Conservation (phyloP, 1,140 invertebrate genomes). For the Drosophila repletoides region DNA sequence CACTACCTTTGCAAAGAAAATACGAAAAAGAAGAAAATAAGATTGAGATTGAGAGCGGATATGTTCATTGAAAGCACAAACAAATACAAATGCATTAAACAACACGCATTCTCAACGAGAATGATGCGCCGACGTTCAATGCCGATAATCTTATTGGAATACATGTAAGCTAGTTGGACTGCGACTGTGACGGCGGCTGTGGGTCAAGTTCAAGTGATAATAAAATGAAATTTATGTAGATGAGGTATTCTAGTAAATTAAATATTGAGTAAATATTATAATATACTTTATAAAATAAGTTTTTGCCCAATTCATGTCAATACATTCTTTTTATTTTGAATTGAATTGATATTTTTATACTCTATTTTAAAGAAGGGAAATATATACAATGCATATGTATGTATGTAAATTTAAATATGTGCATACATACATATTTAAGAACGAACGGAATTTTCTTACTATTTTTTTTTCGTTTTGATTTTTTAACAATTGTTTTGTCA, state of each 20-base stretch:
- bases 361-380: slow-evolving; percentile 26
- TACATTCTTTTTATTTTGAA: too few relatives aligned
- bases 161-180: neutral
- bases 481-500: slow-evolving; percentile 55
- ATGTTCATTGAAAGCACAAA: slow-evolving; percentile 12
- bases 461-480: slow-evolving; percentile 30
- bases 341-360: too few relatives aligned
- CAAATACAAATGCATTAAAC: neutral
- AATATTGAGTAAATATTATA: too few relatives aligned
- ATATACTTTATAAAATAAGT: too few relatives aligned
- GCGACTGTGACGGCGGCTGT: neutral
- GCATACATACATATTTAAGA: neutral
- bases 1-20: too few relatives aligned
- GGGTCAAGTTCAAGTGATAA: slow-evolving; percentile 48
- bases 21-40: slow-evolving; percentile 2
- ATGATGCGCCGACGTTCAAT: slow-evolving; percentile 1
- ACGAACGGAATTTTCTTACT: neutral
- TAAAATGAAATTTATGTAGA: neutral
- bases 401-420: slow-evolving; percentile 4
- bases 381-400: neutral
- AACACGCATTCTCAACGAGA: neutral
- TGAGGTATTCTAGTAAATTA: too few relatives aligned
- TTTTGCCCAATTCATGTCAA: too few relatives aligned
- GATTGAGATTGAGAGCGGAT: slow-evolving; percentile 14
- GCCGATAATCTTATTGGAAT: slow-evolving; percentile 1